Base-by-base conservation (phyloP, 2,888 invertebrate species). In the Dasysyrphus tricinctus region DNA sequence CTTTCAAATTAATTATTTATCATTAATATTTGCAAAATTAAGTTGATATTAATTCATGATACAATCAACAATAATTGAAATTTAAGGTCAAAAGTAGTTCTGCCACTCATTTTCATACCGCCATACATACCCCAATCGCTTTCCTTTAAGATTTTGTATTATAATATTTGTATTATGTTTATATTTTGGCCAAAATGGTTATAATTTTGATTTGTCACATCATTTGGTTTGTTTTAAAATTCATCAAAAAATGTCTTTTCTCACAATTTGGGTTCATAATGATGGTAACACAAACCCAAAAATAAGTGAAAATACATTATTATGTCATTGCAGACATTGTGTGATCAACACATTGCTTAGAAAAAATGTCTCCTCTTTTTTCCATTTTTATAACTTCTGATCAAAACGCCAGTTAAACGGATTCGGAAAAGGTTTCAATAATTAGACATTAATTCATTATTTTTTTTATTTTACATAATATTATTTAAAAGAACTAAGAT, bases 141-240 rank as follows among this genome's bases (percentile, higher is more conserved):
- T 44, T 16, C 7, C 34, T n/a, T 11, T 16, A 9, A 16, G 6
- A 54, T 29, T 69, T 37, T 47, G 11, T 79, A 19, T n/a, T 75
- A 34, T 69, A 57, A 32, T 61, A 57, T n/a, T 12, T 42, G 6
- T 63, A 16, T 70, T 87, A 56, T 81, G n/a, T 61, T n/a, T 44
- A 47, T 19, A 19, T 16, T 63, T 69, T 72, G 34, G 47, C 65
- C 80, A 42, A 85, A 80, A 19, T 34, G 29, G 42, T 74, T 84
- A 14, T 24, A 79, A 73, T 85, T 85, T 85, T 67, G 59, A 80
- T 69, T 85, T 73, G 84, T 85, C 84, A 80, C 84, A 85, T 85
- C 80, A 77, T 77, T 80, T 80, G 73, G 75, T 80, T 67, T 57
- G 49, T 70, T 56, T 67, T 70, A 63, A 72, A 75, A 76, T 80